phyloP scores from a whole-genome alignment of 1,140 invertebrate genomes.

The Drosophila azteca region DNA sequence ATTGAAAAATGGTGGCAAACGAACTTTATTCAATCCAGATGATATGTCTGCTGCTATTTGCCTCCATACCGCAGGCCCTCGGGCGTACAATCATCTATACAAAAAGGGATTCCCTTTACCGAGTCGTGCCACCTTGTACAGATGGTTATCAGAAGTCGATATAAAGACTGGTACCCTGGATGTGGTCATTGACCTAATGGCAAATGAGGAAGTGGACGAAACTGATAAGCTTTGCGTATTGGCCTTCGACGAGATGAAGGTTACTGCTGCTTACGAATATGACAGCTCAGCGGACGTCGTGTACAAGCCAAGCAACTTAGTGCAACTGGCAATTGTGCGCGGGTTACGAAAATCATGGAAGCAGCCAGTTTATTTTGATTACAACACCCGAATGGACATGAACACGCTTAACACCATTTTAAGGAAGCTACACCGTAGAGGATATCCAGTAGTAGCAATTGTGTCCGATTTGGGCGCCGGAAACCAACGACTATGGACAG shows the following conservation, averaged over 20 bases:
- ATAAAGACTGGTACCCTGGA: not conserved
- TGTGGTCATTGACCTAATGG: constrained; percentile 2
- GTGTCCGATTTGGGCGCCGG: constrained; percentile 11
- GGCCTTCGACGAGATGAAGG: not conserved
- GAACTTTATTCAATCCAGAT: too few relatives aligned
- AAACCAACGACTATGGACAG: constrained; percentile 24
- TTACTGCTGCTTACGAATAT: constrained; percentile 11
- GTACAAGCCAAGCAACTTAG: constrained; percentile 19
- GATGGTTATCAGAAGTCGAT: not conserved
- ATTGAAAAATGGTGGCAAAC: too few relatives aligned
- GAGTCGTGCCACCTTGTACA: not conserved
- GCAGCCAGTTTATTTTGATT: constrained; percentile 6
- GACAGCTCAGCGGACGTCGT: constrained; percentile 6
- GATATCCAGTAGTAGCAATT: not conserved
- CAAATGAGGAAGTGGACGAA: not conserved
- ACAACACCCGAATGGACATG: constrained; percentile 3
- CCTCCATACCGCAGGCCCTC: too few relatives aligned
- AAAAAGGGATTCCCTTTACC: not conserved
- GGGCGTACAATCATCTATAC: not conserved
- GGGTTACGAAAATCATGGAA: constrained; percentile 22
- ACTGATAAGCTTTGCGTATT: not conserved
- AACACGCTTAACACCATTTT: constrained; percentile 1
- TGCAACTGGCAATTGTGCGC: constrained; percentile 27
- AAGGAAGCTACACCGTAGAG: not conserved
- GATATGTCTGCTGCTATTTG: too few relatives aligned